Evolutionary conservation across 2,113 vertebrate species (phyloP).

Genomic region (Atlantisia rogersi): DNA sequence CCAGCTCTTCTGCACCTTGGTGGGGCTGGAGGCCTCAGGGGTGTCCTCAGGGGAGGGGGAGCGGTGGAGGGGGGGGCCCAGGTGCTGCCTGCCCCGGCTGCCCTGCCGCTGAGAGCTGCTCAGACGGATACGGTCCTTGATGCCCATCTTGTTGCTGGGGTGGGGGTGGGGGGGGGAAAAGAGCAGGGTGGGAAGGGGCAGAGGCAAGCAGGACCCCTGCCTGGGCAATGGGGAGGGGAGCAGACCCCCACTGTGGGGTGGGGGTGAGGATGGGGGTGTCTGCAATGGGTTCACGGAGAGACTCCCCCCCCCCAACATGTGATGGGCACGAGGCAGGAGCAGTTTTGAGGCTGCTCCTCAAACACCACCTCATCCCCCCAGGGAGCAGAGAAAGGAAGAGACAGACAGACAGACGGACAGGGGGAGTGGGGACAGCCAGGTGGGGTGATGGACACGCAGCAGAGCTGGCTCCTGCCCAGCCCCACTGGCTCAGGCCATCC

Average conservation of each 20-base stretch:
- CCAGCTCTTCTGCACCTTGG: slow-evolving; percentile 98
- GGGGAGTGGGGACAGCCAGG: background rate
- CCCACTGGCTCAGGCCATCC: accelerated
- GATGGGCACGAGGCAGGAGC: background rate
- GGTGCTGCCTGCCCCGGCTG: slow-evolving; percentile 75
- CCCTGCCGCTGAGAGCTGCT: slow-evolving; percentile 84
- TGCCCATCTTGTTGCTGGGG: slow-evolving; percentile 88
- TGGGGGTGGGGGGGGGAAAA: background rate
- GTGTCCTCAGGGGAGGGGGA: slow-evolving; percentile 88
- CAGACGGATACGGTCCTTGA: slow-evolving; percentile 94
- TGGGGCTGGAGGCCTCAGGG: slow-evolving; percentile 84
- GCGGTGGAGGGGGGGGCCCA: slow-evolving; percentile 78
- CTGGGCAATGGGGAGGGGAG: background rate
- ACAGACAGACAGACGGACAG: background rate
- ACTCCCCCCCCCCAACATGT: accelerated
- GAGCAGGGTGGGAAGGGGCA: background rate
- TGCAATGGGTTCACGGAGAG: background rate
- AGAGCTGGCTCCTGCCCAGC: background rate
- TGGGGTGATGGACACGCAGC: accelerated
- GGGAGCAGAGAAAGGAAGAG: background rate
- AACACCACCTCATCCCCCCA: background rate
- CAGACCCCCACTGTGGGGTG: accelerated
- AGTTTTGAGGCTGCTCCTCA: too few relatives aligned
- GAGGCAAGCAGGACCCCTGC: background rate
- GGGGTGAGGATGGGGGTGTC: background rate